A percentile compares a stretch with the other conserved stretches of the same genome.
phyloP scores from a whole-genome alignment of 2,113 vertebrate genomes.

The Garra rufa region DNA sequence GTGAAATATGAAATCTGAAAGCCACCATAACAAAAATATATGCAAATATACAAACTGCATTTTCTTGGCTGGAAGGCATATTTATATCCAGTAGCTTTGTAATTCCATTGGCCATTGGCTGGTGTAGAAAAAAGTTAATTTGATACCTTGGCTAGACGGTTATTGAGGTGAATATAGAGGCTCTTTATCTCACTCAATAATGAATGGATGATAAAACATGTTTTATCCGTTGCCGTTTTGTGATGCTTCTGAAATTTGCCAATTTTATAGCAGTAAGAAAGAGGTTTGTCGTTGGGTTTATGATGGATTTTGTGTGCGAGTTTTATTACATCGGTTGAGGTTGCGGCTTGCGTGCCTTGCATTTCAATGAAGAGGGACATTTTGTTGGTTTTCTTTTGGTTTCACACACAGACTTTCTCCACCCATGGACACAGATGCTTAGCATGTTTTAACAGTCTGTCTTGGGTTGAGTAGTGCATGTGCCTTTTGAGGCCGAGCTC shows the following conservation, averaged over 20 bases:
- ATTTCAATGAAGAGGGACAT: constrained; percentile 25
- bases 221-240: constrained; percentile 13
- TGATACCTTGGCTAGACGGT: background rate
- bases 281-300: constrained; percentile 37
- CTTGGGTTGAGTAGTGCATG: constrained; percentile 45
- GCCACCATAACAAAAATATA: background rate
- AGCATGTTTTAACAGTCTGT: constrained; percentile 17
- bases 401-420: constrained; percentile 7
- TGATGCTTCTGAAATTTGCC: background rate
- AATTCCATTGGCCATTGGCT: background rate
- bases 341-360: constrained; percentile 23
- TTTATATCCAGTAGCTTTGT: background rate
- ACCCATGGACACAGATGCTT: constrained; percentile 6
- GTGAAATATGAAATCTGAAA: background rate
- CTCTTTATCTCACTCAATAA: constrained; percentile 12
- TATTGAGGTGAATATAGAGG: background rate
- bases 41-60: background rate
- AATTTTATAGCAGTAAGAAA: background rate
- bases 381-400: constrained; percentile 22
- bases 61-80: background rate
- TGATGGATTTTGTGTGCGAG: constrained; percentile 14
- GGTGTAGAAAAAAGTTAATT: background rate
- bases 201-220: background rate
- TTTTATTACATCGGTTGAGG: constrained; percentile 35
- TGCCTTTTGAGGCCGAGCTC: constrained; percentile 55